These are phyloP conservation scores for Lutjanus argentimaculatus DNA, from an alignment of 2,797 vertebrate species.

Conservation along the genomic window DNA sequence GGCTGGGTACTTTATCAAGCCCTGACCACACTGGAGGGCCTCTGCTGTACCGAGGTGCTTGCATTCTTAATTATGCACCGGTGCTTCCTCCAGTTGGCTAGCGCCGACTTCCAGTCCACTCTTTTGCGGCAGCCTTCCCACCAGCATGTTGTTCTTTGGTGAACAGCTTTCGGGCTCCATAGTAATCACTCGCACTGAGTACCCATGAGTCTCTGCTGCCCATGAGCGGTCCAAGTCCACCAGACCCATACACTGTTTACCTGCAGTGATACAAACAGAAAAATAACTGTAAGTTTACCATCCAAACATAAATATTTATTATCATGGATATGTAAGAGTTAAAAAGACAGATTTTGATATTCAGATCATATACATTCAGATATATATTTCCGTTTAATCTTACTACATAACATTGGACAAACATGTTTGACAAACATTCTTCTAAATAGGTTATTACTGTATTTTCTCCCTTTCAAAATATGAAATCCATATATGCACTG, in stretches of 20 bases:
- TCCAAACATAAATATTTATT: not conserved
- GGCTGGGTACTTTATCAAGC: constrained; percentile 32
- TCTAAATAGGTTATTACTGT: too few relatives aligned
- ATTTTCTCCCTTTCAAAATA: too few relatives aligned
- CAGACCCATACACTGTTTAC: constrained; percentile 95
- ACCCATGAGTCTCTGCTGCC: constrained; percentile 91
- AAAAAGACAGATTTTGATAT: not conserved
- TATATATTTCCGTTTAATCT: too few relatives aligned
- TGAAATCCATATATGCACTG: too few relatives aligned
- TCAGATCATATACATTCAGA: too few relatives aligned
- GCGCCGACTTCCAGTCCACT: constrained; percentile 16
- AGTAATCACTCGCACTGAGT: constrained; percentile 91
- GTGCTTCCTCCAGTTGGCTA: constrained; percentile 38
- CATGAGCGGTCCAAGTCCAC: constrained; percentile 96
- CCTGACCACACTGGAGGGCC: constrained; percentile 16
- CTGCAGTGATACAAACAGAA: constrained; percentile 60
- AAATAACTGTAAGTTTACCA: not conserved
- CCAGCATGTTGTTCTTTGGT: constrained; percentile 98
- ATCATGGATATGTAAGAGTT: too few relatives aligned
- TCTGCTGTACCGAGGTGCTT: constrained; percentile 6
- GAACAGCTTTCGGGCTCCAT: constrained; percentile 98
- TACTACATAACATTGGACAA: too few relatives aligned
- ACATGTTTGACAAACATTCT: too few relatives aligned
- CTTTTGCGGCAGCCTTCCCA: constrained; percentile 79
- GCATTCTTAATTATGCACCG: constrained; percentile 41